Conservation (phyloP, 2,888 invertebrate species). For the Xestoiulus laeticollis region DNA sequence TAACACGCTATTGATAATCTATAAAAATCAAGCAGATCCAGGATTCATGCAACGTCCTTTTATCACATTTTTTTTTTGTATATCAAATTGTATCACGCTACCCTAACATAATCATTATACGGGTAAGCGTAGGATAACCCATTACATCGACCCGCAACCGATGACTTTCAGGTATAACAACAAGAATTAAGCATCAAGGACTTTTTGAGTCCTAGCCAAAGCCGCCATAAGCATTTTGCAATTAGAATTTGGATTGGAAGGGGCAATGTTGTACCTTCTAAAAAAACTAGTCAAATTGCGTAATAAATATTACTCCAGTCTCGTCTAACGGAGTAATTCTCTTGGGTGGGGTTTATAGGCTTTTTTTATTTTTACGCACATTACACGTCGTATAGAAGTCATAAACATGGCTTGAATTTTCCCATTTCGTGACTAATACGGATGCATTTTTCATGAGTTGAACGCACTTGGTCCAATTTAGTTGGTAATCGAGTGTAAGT, state of each 20-base stretch:
- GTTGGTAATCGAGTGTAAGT: background rate
- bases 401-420: constrained; percentile 31
- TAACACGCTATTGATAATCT: constrained; percentile 34
- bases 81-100: constrained; percentile 4
- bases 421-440: constrained; percentile 39
- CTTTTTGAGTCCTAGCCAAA: constrained; percentile 15
- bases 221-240: constrained; percentile 27
- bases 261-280: background rate
- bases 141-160: constrained; percentile 14
- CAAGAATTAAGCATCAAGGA: background rate
- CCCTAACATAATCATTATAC: background rate
- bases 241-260: background rate
- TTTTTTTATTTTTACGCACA: constrained; percentile 4
- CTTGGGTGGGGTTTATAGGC: constrained; percentile 14
- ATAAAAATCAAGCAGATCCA: constrained; percentile 43
- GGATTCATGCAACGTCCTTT: constrained; percentile 39
- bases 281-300: background rate
- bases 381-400: constrained; percentile 35
- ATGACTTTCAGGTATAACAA: background rate
- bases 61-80: background rate
- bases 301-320: constrained; percentile 21
- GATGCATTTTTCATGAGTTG: constrained; percentile 43
- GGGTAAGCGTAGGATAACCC: constrained; percentile 1
- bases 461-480: constrained; percentile 43
- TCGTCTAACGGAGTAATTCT: constrained; percentile 20